phyloP scores from a whole-genome alignment of 35 echinoderm and acorn worm species.

The Diadema setosum region DNA sequence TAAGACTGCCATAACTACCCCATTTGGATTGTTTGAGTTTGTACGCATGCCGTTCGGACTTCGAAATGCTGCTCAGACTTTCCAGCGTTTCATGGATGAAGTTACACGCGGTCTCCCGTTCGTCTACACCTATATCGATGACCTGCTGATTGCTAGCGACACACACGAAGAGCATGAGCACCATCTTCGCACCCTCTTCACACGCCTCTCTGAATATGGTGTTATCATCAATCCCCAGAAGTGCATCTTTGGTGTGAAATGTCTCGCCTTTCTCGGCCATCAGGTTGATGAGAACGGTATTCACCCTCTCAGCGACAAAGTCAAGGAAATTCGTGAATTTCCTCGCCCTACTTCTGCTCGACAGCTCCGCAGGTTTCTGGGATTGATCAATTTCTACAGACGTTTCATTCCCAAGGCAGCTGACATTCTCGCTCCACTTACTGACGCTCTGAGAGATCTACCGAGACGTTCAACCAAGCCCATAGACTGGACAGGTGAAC shows the following conservation, averaged over 20 bases:
- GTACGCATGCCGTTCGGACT: constrained; percentile 61
- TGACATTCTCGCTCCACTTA: constrained; percentile 20
- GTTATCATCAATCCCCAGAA: constrained; percentile 33
- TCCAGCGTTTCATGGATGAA: constrained; percentile 60
- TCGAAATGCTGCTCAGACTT: constrained; percentile 36
- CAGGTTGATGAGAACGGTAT: background rate
- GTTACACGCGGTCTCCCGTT: constrained; percentile 26
- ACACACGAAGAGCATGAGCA: too few species aligned
- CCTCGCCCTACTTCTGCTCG: constrained; percentile 9
- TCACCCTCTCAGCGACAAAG: constrained; percentile 23
- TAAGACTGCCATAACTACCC: constrained; percentile 48
- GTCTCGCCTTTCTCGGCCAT: constrained; percentile 20
- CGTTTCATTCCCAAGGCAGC: background rate
- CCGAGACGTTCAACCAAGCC: background rate
- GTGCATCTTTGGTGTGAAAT: constrained; percentile 1
- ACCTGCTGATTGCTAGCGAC: constrained; percentile 43
- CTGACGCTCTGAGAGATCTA: background rate
- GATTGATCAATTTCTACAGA: constrained; percentile 31
- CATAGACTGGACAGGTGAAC: background rate
- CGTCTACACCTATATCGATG: constrained; percentile 50
- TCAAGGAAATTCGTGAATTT: background rate
- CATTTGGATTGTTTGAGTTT: constrained; percentile 56
- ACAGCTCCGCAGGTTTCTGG: constrained; percentile 28
- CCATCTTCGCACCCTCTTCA: background rate
- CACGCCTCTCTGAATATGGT: constrained; percentile 16